Evolutionary conservation across 1,140 invertebrate genomes (phyloP).

Genomic region (Drosophila repleta): DNA sequence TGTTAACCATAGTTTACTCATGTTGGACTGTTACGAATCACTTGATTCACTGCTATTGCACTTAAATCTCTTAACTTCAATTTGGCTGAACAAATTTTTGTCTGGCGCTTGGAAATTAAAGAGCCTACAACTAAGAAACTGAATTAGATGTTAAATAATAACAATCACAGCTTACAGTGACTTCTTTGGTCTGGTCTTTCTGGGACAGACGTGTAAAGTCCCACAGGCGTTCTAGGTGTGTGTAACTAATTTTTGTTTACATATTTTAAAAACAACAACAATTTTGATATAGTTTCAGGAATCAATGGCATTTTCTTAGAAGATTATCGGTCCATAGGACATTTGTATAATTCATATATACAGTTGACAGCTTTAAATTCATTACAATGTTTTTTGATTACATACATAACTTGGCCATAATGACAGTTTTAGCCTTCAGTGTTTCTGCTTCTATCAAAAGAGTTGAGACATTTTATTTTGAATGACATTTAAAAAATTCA

Average conservation of each 20-base stretch:
- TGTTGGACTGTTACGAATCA: too few relatives aligned
- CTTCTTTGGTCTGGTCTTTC: neutral
- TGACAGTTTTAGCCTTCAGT: too few relatives aligned
- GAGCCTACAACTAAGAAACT: neutral
- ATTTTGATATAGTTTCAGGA: conserved; percentile 11
- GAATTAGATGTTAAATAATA: neutral
- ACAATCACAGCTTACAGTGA: neutral
- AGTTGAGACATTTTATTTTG: neutral
- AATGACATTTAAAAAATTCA: neutral
- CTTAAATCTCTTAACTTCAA: neutral
- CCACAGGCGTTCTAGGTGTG: neutral
- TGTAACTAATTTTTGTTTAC: neutral
- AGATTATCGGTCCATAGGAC: too few relatives aligned
- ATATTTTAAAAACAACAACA: conserved; percentile 1
- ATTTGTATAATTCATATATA: too few relatives aligned
- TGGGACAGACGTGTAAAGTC: neutral
- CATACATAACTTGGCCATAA: too few relatives aligned
- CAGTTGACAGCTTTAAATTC: too few relatives aligned
- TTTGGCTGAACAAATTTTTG: neutral
- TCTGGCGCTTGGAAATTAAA: neutral
- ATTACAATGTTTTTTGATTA: too few relatives aligned
- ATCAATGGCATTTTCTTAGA: too few relatives aligned
- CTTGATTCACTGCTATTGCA: neutral
- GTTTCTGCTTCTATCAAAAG: too few relatives aligned
- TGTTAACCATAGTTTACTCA: neutral